phyloP scores from a whole-genome alignment of 2,888 invertebrate genomes.

The Gandaritis pyraliata region DNA sequence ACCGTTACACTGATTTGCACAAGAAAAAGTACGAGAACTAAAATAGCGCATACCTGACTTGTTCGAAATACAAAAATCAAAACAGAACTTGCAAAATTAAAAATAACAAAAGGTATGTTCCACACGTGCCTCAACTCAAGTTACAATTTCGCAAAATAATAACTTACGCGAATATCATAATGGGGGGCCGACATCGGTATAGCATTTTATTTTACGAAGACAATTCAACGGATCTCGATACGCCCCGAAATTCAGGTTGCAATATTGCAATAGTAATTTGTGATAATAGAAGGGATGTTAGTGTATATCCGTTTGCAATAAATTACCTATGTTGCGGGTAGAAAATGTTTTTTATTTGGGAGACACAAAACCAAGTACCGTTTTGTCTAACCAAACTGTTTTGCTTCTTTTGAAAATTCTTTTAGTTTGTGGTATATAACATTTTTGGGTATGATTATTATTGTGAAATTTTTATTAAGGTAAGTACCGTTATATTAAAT shows the following conservation, averaged over 20 bases:
- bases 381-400: neutral
- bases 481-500: too few relatives aligned
- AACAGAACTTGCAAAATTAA: slow-evolving; percentile 61
- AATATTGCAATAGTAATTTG: slow-evolving; percentile 71
- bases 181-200: slow-evolving; percentile 59
- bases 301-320: slow-evolving; percentile 70
- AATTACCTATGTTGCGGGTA: slow-evolving; percentile 1
- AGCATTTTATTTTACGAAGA: slow-evolving; percentile 79
- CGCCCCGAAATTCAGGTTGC: slow-evolving; percentile 65
- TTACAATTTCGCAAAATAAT: slow-evolving; percentile 71
- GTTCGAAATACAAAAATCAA: slow-evolving; percentile 29
- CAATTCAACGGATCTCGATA: slow-evolving; percentile 72
- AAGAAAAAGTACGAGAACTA: slow-evolving; percentile 17
- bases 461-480: too few relatives aligned
- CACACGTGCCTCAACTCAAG: slow-evolving; percentile 75
- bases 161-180: slow-evolving; percentile 64
- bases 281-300: slow-evolving; percentile 75
- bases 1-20: neutral
- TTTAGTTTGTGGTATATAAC: too few relatives aligned
- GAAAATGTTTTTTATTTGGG: neutral
- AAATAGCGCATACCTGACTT: slow-evolving; percentile 32
- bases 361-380: neutral
- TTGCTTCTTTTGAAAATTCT: too few relatives aligned
- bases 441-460: too few relatives aligned
- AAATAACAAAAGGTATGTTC: slow-evolving; percentile 64